Evolutionary conservation across 2,888 invertebrate species (phyloP).

Genomic region (Conchocele bisecta): DNA sequence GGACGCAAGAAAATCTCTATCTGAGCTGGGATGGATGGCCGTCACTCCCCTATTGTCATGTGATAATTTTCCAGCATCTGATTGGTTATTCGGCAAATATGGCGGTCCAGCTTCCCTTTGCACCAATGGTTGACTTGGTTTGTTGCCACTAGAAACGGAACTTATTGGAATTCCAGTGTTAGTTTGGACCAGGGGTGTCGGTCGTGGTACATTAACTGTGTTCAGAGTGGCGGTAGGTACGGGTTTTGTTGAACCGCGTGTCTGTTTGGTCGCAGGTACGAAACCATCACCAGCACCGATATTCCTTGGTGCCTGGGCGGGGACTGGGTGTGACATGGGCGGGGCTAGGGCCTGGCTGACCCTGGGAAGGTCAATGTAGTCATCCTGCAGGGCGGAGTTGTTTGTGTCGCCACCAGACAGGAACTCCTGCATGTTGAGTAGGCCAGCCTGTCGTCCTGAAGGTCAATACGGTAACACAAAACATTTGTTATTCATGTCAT

Average conservation of each 20-base stretch:
- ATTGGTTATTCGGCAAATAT: not conserved
- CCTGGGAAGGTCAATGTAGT: slow-evolving; percentile 33
- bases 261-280: slow-evolving; percentile 1
- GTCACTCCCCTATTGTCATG: slow-evolving; percentile 18
- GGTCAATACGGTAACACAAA: slow-evolving; percentile 2
- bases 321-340: not conserved
- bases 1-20: slow-evolving; percentile 62
- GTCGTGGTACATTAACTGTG: slow-evolving; percentile 73
- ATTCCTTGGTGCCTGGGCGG: no score
- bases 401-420: slow-evolving; percentile 40
- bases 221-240: slow-evolving; percentile 40
- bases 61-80: no score
- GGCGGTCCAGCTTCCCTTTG: not conserved
- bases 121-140: not conserved
- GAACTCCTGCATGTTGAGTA: slow-evolving; percentile 59
- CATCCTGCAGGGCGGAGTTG: slow-evolving; percentile 33
- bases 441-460: slow-evolving; percentile 60
- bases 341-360: slow-evolving; percentile 34
- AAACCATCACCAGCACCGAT: no score
- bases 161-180: slow-evolving; percentile 59
- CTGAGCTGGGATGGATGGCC: slow-evolving; percentile 12
- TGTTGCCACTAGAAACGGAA: not conserved
- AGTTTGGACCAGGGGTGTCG: slow-evolving; percentile 73
- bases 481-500: no score
- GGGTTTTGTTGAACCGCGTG: not conserved